These are phyloP conservation scores for roundworm (Caenorhabditis elegans) DNA, from an alignment of 1,140 invertebrate species.

Conservation along the genomic window WBcel235 BX284603.4:6869001-6869500, in stretches of 20 bases:
- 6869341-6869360: slow-evolving; percentile 8
- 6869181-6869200: background rate
- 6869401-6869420: background rate
- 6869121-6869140: background rate
- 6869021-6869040: background rate
- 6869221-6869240: slow-evolving; percentile 16
- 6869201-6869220: background rate
- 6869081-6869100: background rate
- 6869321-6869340: background rate
- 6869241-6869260: slow-evolving; percentile 16
- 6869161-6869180: background rate
- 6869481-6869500: background rate
- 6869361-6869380: slow-evolving; percentile 12
- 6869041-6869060: slow-evolving; percentile 22
- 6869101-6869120: background rate
- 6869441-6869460: background rate
- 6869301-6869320: background rate
- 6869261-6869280: background rate
- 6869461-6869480: background rate
- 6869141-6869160: background rate
- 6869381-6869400: background rate
- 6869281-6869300: background rate
- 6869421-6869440: background rate
- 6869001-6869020: background rate
- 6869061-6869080: background rate